Evolutionary conservation across 2,797 vertebrate genomes (phyloP).

Genomic region (Anguilla megastoma): DNA sequence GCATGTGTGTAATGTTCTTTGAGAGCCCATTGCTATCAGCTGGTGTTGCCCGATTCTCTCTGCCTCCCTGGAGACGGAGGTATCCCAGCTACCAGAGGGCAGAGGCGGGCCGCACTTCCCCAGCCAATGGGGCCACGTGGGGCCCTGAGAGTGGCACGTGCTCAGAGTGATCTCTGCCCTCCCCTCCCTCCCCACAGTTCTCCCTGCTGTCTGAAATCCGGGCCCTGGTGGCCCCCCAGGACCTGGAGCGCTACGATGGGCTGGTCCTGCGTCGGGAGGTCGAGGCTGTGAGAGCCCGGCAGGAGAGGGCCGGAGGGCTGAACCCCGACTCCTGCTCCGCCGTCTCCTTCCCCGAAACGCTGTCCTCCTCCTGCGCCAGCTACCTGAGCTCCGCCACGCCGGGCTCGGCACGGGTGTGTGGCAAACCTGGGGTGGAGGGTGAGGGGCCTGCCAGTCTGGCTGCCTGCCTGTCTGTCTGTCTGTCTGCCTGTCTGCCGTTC

Average conservation of each 20-base stretch:
- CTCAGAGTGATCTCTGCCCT: not conserved
- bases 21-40: not conserved
- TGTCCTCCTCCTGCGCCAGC: constrained; percentile 67
- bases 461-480: not conserved
- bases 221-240: constrained; percentile 78
- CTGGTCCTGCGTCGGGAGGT: constrained; percentile 86
- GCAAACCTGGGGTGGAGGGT: not conserved
- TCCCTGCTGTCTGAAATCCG: constrained; percentile 89
- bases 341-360: constrained; percentile 70
- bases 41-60: not conserved
- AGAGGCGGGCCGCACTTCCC: not conserved
- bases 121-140: not conserved
- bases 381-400: constrained; percentile 70
- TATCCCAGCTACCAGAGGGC: not conserved
- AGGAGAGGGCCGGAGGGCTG: constrained; percentile 64
- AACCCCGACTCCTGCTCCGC: constrained; percentile 69
- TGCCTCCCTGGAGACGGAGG: not conserved
- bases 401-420: constrained; percentile 75
- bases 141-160: not conserved
- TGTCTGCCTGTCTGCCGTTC: no score
- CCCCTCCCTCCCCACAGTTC: constrained; percentile 68
- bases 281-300: constrained; percentile 82
- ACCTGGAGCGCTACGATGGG: constrained; percentile 85
- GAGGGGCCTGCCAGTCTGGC: constrained; percentile 2
- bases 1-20: not conserved